These are phyloP conservation scores for chimpanzee (Pan troglodytes) DNA, from an alignment of 2,113 vertebrate species.

Conservation along the genomic window NHGRI_mPanTro3-v2.1_pri NC_072416.2:6485501-6486000, in stretches of 20 bases:
- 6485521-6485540: too few species aligned
- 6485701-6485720: not conserved
- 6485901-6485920: not conserved
- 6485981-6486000: not conserved
- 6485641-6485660: not conserved
- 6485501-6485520: too few species aligned
- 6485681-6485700: not conserved
- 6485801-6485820: not conserved
- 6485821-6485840: not conserved
- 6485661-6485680: not conserved
- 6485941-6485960: not conserved
- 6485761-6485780: not conserved
- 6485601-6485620: not conserved
- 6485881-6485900: not conserved
- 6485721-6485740: not conserved
- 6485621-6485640: not conserved
- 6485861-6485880: not conserved
- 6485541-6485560: too few species aligned
- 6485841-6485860: conserved; percentile 19
- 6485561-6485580: not conserved
- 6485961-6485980: not conserved
- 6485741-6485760: conserved; percentile 14
- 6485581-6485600: not conserved
- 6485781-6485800: not conserved
- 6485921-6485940: not conserved